Evolutionary conservation across 2,888 invertebrate species (phyloP).

Genomic region (Notodonta ziczac): DNA sequence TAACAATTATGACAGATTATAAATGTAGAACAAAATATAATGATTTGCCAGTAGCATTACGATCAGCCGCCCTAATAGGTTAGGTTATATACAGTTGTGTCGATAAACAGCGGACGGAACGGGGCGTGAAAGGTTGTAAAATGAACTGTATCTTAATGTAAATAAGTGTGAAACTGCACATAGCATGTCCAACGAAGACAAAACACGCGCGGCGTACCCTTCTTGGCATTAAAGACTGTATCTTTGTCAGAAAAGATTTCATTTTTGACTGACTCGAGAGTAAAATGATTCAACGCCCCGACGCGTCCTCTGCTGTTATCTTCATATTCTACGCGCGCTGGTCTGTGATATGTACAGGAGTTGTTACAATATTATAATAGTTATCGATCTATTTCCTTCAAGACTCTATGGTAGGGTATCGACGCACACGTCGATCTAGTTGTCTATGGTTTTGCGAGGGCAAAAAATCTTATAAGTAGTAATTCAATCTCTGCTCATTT

Average conservation of each 20-base stretch:
- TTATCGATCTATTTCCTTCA: slow-evolving; percentile 17
- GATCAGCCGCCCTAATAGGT: slow-evolving; percentile 31
- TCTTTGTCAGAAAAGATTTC: too few relatives aligned
- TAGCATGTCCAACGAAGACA: too few relatives aligned
- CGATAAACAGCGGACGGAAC: too few relatives aligned
- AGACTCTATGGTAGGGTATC: slow-evolving; percentile 1
- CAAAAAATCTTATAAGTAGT: not conserved
- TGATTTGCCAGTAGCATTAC: slow-evolving; percentile 20
- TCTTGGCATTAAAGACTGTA: too few relatives aligned
- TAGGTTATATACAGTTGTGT: slow-evolving; percentile 41
- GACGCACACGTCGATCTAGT: not conserved
- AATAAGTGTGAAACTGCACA: too few relatives aligned
- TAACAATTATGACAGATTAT: not conserved
- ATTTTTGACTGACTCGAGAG: too few relatives aligned
- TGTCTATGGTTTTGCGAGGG: not conserved
- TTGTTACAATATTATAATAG: slow-evolving; percentile 30
- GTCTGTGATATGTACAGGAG: slow-evolving; percentile 63
- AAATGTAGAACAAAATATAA: slow-evolving; percentile 3
- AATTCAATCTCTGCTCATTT: not conserved
- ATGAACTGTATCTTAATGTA: too few relatives aligned
- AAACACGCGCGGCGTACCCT: too few relatives aligned
- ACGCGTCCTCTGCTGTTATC: too few relatives aligned
- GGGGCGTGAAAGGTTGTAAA: too few relatives aligned
- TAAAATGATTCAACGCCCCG: too few relatives aligned
- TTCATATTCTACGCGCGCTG: slow-evolving; percentile 35